Evolutionary conservation across 2,888 invertebrate species (phyloP).

Genomic region (Nipponacmea schrenckii): DNA sequence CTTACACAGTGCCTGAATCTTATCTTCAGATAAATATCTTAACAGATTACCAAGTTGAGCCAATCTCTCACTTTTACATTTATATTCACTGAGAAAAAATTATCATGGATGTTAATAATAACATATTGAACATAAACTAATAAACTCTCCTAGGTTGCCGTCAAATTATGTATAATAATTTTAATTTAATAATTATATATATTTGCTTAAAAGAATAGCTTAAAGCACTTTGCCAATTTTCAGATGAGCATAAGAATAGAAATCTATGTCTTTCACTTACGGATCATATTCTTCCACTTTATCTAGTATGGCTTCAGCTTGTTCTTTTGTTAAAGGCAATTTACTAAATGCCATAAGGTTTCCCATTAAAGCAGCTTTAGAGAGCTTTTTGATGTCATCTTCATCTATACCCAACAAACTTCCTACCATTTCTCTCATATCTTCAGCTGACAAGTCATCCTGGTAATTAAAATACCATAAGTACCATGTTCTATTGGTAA

Average conservation of each 20-base stretch:
- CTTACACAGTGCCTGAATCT: conserved; percentile 26
- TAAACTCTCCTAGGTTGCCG: too few relatives aligned
- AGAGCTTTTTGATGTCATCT: background rate
- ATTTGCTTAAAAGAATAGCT: too few relatives aligned
- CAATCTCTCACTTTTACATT: conserved; percentile 28
- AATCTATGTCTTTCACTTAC: conserved; percentile 21
- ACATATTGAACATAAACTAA: too few relatives aligned
- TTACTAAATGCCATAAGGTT: conserved; percentile 27
- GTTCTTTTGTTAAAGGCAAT: conserved; percentile 24
- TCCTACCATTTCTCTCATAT: background rate
- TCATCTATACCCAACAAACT: background rate
- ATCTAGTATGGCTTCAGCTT: conserved; percentile 25
- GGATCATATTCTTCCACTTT: conserved; percentile 25
- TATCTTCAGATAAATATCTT: conserved; percentile 27
- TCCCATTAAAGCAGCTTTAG: conserved; percentile 23
- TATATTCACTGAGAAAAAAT: conserved; percentile 28
- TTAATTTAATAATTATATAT: too few relatives aligned
- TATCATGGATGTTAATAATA: too few relatives aligned
- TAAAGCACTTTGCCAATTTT: too few relatives aligned
- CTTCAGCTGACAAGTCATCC: background rate
- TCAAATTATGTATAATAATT: too few relatives aligned
- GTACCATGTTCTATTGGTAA: too few relatives aligned
- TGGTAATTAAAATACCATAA: background rate
- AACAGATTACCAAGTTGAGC: conserved; percentile 32
- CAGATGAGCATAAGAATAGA: too few relatives aligned